These are phyloP conservation scores for Muscicapa adusta DNA, from an alignment of 2,113 vertebrate genomes.

Conservation along the genomic window DNA sequence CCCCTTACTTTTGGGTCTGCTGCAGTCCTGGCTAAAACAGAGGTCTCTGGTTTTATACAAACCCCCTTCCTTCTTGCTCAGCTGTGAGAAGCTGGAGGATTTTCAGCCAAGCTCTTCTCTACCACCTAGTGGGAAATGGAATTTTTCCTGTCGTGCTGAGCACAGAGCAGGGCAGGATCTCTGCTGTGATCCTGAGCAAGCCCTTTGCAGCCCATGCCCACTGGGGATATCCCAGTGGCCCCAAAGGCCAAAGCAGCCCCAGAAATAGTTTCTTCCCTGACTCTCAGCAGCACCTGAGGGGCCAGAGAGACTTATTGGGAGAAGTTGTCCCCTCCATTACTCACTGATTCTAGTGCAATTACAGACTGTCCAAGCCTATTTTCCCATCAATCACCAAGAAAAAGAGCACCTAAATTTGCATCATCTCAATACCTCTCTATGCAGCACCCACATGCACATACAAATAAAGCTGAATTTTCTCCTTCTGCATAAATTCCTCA, in stretches of 20 bases:
- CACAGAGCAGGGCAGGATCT: rapidly evolving
- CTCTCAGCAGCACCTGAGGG: not conserved
- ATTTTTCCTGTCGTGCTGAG: not conserved
- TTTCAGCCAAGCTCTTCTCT: constrained; percentile 39
- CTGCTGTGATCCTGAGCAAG: not conserved
- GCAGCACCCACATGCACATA: not conserved
- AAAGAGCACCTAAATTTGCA: not conserved
- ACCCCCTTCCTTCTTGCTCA: not conserved
- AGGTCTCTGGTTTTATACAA: rapidly evolving
- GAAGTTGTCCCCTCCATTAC: not conserved
- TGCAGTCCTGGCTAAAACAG: not conserved
- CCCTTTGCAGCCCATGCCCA: not conserved
- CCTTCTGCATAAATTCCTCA: not conserved
- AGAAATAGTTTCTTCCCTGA: rapidly evolving
- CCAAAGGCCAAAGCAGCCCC: not conserved
- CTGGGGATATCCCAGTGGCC: rapidly evolving
- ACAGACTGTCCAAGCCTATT: not conserved
- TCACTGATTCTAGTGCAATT: not conserved
- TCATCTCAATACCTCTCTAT: not conserved
- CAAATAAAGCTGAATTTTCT: not conserved
- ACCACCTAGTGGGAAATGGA: constrained; percentile 53
- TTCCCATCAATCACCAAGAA: not conserved
- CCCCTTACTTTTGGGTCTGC: not conserved
- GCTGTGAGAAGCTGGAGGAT: not conserved
- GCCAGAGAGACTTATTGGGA: not conserved